A percentile compares a stretch with the other conserved stretches of the same genome.
phyloP scores from a whole-genome alignment of 1,140 invertebrate species.

The Bombus terrestris region DNA sequence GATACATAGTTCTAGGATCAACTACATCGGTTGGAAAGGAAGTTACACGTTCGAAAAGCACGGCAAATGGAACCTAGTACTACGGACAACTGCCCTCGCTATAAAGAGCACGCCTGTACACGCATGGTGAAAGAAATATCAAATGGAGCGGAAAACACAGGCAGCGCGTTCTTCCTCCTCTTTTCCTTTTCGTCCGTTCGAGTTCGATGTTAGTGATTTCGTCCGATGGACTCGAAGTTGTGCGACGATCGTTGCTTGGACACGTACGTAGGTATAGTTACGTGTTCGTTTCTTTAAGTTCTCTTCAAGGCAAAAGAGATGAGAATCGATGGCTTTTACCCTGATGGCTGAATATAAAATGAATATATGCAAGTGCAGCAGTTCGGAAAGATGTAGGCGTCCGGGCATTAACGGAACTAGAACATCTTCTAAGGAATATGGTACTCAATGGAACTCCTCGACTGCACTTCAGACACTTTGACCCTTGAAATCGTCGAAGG shows the following conservation, averaged over 20 bases:
- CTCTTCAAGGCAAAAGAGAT: not conserved
- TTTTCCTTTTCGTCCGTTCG: constrained; percentile 10
- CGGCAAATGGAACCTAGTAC: constrained; percentile 41
- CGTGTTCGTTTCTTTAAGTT: not conserved
- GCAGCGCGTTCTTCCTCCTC: constrained; percentile 39
- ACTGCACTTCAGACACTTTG: not conserved
- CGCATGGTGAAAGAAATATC: constrained; percentile 67
- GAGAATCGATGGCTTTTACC: constrained; percentile 58
- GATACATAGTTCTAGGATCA: constrained; percentile 37
- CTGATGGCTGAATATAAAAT: constrained; percentile 22
- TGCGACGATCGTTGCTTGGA: constrained; percentile 1
- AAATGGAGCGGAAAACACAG: constrained; percentile 73
- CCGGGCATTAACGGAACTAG: constrained; percentile 20
- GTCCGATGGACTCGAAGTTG: constrained; percentile 60
- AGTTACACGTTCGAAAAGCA: constrained; percentile 37
- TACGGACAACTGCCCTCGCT: constrained; percentile 33
- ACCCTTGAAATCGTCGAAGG: not conserved
- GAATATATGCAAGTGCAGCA: constrained; percentile 33
- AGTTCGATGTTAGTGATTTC: constrained; percentile 16
- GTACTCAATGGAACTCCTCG: not conserved
- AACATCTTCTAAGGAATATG: not conserved
- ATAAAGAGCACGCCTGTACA: constrained; percentile 49
- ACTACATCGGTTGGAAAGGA: constrained; percentile 36
- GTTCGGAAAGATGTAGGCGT: constrained; percentile 25
- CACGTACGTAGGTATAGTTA: not conserved